Evolutionary conservation across 1,140 invertebrate genomes (phyloP), one percentile per base, ranked within the genome.

Genomic region (Glossosoma conforme): DNA sequence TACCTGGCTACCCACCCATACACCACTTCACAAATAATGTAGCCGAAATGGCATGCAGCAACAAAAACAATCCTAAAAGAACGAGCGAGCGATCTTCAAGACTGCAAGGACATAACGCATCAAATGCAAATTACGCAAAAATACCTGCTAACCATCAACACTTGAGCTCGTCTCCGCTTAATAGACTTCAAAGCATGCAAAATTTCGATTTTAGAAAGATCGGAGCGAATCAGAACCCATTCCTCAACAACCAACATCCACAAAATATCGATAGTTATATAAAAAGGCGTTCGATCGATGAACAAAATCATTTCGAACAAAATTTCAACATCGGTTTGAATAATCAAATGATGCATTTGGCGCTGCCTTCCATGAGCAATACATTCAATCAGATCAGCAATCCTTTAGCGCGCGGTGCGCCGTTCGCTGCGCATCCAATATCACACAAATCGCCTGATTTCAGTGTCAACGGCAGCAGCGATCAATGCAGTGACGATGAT

Each of bases 131-230:
- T 17, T 44, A 33, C 24, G 25, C 52, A 28, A 51, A 53, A 50
- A 33, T 43, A 50, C 72, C 70, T 62, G 66, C 50, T 64, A 11
- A 68, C 78, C 38, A 69, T 72, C 35, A 76, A 64, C 35, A 15
- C 2, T 13, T 46, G 8, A 58, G 47, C 28, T 42, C 51, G 2
- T 91, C 90, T 4, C 89, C 93, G 1, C 73, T 96, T 22, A 93
- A 89, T 66, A 81, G 90, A 61, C 72, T 96, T 17, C 91, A 95
- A 70, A 94, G 85, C 60, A 95, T 97, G 92, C 91, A 95, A 65
- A 92, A 92, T 1, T 94, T 93, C 66, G 92, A 95, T 66, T 95
- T 90, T 64, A 81, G 91, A 14, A 89, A 91, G 63, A 76, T 89
- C 32, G 77, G 79, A 42, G 72, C 76, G 45, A 58, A 77, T 67